These are phyloP conservation scores for Nycticebus coucang DNA, from an alignment of 2,113 vertebrate species.

Conservation along the genomic window DNA sequence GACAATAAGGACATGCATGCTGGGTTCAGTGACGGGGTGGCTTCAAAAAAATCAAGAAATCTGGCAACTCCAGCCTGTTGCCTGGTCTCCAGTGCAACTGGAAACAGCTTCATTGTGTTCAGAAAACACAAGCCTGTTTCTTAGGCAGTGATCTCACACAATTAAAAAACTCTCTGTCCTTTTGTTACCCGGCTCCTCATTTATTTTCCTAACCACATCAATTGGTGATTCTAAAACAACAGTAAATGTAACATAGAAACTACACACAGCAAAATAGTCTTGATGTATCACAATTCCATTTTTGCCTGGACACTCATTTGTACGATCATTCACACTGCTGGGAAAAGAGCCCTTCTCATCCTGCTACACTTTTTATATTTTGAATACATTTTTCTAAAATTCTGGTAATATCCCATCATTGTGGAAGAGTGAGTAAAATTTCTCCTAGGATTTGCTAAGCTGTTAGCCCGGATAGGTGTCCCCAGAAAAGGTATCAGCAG, in stretches of 20 bases:
- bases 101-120: neutral
- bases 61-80: accelerated
- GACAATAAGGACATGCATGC: accelerated
- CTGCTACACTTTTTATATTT: accelerated
- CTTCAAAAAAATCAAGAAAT: accelerated
- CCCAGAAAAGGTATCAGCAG: too few relatives aligned
- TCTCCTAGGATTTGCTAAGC: accelerated
- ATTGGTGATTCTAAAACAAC: neutral
- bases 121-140: neutral
- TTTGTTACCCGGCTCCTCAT: neutral
- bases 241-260: accelerated
- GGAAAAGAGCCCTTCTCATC: neutral
- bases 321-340: accelerated
- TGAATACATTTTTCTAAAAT: neutral
- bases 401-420: too few relatives aligned
- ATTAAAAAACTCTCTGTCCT: neutral
- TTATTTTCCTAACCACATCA: neutral
- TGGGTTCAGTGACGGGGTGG: accelerated
- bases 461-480: neutral
- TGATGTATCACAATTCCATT: accelerated
- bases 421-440: accelerated
- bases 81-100: neutral
- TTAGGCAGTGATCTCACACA: neutral
- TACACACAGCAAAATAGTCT: accelerated
- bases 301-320: accelerated